Conservation (phyloP, 2,113 vertebrate species). For the Hemibagrus wyckioides region DNA sequence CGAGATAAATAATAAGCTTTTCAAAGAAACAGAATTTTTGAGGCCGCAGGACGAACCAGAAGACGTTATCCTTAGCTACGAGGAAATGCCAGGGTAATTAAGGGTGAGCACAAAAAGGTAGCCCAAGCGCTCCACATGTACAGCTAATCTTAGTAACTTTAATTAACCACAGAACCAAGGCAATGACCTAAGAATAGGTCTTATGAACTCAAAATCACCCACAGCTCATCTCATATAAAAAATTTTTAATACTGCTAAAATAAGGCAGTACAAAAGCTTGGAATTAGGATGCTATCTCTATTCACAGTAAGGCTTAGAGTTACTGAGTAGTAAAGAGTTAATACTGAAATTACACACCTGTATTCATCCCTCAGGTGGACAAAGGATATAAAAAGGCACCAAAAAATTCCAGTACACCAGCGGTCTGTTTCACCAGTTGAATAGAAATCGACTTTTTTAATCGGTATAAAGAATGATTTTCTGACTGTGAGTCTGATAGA, state of each 20-base stretch:
- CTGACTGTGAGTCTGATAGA: too few relatives aligned
- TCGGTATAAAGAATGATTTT: too few relatives aligned
- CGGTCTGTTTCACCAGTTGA: too few relatives aligned
- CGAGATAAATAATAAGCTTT: not conserved
- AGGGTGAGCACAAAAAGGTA: not conserved
- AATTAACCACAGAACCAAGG: constrained; percentile 44
- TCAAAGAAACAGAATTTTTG: not conserved
- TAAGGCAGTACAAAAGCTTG: not conserved
- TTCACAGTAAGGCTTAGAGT: not conserved
- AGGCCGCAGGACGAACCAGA: not conserved
- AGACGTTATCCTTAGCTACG: not conserved
- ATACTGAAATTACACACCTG: not conserved
- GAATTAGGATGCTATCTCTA: not conserved
- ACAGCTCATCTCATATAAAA: not conserved
- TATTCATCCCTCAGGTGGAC: not conserved
- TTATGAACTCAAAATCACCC: not conserved
- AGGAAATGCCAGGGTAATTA: not conserved
- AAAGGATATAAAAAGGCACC: too few relatives aligned
- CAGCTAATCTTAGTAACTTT: constrained; percentile 28
- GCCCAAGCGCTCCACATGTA: not conserved
- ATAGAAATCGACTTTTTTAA: too few relatives aligned
- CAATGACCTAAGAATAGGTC: not conserved
- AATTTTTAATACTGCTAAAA: not conserved
- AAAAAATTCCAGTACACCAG: too few relatives aligned
- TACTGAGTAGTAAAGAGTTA: not conserved